These are phyloP conservation scores for Limonius californicus DNA, from an alignment of 1,140 invertebrate species.

Conservation along the genomic window DNA sequence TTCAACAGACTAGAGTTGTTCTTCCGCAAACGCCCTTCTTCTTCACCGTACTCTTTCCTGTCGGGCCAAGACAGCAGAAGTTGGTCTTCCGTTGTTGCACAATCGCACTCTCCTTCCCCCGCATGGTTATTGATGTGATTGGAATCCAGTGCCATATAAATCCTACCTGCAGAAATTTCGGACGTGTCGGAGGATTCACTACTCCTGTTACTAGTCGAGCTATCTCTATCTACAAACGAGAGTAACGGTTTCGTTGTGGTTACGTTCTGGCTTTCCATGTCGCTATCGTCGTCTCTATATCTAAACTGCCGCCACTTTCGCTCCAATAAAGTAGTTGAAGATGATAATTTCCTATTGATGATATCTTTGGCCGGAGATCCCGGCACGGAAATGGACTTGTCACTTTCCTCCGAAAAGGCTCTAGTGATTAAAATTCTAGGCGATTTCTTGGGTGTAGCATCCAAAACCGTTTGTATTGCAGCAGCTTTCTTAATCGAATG, in stretches of 20 bases:
- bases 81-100: conserved; percentile 49
- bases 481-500: conserved; percentile 32
- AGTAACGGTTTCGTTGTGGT: conserved; percentile 33
- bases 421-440: conserved; percentile 67
- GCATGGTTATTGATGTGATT: conserved; percentile 8
- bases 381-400: conserved; percentile 48
- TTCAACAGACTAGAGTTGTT: conserved; percentile 20
- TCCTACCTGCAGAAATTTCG: conserved; percentile 44
- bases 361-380: conserved; percentile 47
- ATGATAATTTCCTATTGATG: conserved; percentile 53
- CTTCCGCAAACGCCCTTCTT: conserved; percentile 20
- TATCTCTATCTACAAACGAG: conserved; percentile 18
- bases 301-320: conserved; percentile 45
- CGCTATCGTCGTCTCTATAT: conserved; percentile 43
- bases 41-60: conserved; percentile 36
- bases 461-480: conserved; percentile 37
- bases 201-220: conserved; percentile 31
- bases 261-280: conserved; percentile 27
- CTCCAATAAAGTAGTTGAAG: conserved; percentile 53
- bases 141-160: conserved; percentile 40
- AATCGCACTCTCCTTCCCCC: conserved; percentile 31
- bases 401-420: conserved; percentile 66
- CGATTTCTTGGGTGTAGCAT: conserved; percentile 52
- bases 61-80: conserved; percentile 51
- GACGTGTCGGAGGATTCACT: conserved; percentile 49